Base-by-base conservation (phyloP, 2,888 invertebrate species). In the Sphaerophoria taeniata region DNA sequence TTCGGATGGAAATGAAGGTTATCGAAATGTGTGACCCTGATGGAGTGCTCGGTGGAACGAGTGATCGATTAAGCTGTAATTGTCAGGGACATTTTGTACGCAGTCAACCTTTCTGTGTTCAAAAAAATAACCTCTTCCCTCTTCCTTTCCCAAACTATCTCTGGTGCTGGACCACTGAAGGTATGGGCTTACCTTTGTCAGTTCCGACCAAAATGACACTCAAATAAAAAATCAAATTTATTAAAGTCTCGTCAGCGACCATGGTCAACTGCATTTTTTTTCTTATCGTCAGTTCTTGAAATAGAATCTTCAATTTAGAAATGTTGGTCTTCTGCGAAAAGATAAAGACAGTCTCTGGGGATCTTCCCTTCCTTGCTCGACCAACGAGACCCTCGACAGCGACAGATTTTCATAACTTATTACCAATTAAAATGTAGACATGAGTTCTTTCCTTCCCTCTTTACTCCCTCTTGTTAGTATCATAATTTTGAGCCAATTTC, bases 391-490 rank as follows among this genome's bases (percentile, higher is more conserved):
- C 43, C 60, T 24, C 39, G 43, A 16, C 36, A 53, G 39, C 61
- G 11, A 43, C 81, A 61, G 61, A 60, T 69, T 72, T 81, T 72
- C 58, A 72, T 72, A 81, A 81, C 76, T 76, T 81, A 81, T 60
- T 69, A 63, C 73, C 73, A 58, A 80, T 73, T 70, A 82, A 73
- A 56, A 24, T 47, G 61, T 63, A 33, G 33, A 47, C 34, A 6
- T 51, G 47, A 11, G 43, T 80, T 36, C 45, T 34, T 58, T 55
- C 33, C 43, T 39, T 39, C 39, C 9, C 39, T 39, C 39, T 39
- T 2, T 24, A 24, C 39, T 39, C 39, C 9, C 39, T 39, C 39
- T 43, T 12, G 3, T 43, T 43, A 12, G 12, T 39, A 39, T 39
- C 39, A 6, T 39, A 43, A 9, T 11, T 43, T 11, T 3, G 3